Evolutionary conservation across 2,113 vertebrate species (phyloP).

Genomic region (Macroglossus sobrinus): DNA sequence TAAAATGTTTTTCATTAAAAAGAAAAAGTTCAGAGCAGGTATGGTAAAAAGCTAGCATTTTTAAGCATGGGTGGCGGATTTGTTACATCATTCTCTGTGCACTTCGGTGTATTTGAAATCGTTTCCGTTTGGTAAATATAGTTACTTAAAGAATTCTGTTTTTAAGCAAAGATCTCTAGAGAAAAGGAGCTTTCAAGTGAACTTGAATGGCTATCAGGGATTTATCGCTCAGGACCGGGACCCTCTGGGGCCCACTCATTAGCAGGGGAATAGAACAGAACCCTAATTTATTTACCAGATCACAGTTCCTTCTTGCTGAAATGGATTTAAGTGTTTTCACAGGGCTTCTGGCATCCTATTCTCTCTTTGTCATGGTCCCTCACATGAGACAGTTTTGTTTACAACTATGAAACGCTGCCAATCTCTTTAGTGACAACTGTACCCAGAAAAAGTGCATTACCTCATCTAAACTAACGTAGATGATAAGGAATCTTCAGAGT

Average conservation of each 20-base stretch:
- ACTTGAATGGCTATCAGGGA: neutral
- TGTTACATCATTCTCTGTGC: neutral
- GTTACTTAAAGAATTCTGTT: neutral
- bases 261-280: neutral
- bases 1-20: neutral
- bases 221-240: neutral
- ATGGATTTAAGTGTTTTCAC: constrained; percentile 42
- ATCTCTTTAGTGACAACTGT: constrained; percentile 34
- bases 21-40: neutral
- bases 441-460: constrained; percentile 56
- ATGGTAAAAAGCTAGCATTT: neutral
- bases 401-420: constrained; percentile 36
- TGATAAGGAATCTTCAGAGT: constrained; percentile 32
- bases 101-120: neutral
- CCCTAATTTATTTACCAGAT: constrained; percentile 9
- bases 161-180: constrained; percentile 5
- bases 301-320: neutral
- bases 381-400: constrained; percentile 48
- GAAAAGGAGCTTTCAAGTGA: neutral
- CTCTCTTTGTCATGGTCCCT: neutral
- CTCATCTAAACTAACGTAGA: constrained; percentile 39
- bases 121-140: neutral
- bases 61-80: neutral
- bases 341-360: constrained; percentile 53
- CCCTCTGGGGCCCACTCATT: neutral